These are phyloP conservation scores for Rhopalosiphum maidis DNA, from an alignment of 1,140 invertebrate species.

Conservation along the genomic window DNA sequence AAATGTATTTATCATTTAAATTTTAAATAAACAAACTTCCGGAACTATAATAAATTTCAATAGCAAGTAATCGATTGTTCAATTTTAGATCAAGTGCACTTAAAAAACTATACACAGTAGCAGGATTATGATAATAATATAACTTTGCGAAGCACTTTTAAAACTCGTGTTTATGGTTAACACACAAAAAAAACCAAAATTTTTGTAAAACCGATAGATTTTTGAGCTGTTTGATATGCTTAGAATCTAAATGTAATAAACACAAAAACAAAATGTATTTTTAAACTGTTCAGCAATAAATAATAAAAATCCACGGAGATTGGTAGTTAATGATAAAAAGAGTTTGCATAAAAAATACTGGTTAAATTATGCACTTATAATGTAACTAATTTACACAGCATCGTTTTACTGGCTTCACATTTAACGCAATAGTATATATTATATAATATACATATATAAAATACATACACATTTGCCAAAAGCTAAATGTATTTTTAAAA, in stretches of 20 bases:
- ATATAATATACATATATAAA: neutral
- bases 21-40: neutral
- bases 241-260: neutral
- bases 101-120: neutral
- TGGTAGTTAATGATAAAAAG: conserved; percentile 33
- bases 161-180: neutral
- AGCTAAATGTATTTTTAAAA: conserved; percentile 47
- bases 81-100: neutral
- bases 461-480: conserved; percentile 2
- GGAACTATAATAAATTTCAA: neutral
- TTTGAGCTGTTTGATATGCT: neutral
- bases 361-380: conserved; percentile 17
- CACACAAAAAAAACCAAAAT: neutral
- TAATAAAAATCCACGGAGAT: neutral
- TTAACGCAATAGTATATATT: neutral
- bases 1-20: neutral
- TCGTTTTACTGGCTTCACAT: conserved; percentile 6
- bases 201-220: neutral
- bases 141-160: neutral
- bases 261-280: neutral
- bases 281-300: neutral
- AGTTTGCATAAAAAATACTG: neutral
- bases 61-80: neutral
- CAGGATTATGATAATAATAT: neutral
- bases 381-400: conserved; percentile 31